Conservation (phyloP, 2,888 invertebrate species). For the Cerastis rubricosa region DNA sequence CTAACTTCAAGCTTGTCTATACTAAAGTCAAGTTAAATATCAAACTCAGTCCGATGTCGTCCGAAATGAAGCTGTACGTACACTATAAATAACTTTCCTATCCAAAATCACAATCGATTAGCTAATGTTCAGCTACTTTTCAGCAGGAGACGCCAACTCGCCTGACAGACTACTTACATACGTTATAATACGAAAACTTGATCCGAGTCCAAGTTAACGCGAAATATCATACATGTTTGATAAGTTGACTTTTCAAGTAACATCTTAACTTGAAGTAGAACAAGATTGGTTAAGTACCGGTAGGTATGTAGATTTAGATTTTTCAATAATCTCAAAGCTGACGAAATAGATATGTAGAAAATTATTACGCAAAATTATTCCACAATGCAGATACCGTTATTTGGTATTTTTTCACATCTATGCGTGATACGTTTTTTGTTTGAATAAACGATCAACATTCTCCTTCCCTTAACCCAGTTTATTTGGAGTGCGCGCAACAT, state of each 20-base stretch:
- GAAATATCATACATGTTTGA: background rate
- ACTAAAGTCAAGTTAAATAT: background rate
- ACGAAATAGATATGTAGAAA: background rate
- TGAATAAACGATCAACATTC: no score
- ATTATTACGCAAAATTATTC: background rate
- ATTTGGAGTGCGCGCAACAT: no score
- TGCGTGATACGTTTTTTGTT: background rate
- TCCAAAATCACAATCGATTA: background rate
- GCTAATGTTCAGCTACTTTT: constrained; percentile 3
- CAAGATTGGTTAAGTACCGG: background rate
- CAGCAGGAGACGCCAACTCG: constrained; percentile 9
- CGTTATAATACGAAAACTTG: constrained; percentile 16
- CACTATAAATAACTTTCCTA: background rate
- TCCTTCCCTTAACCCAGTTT: no score
- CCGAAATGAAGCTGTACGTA: background rate
- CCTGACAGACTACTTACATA: constrained; percentile 7
- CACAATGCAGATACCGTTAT: background rate
- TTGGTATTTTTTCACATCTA: background rate
- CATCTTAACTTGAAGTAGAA: background rate
- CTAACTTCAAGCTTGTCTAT: background rate
- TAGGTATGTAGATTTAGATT: accelerated
- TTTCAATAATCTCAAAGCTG: no score
- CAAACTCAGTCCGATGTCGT: background rate
- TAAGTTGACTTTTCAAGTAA: background rate
- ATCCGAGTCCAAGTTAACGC: background rate